These are phyloP conservation scores for Poicephalus meyeri DNA, from an alignment of 2,113 vertebrate genomes.

Conservation along the genomic window DNA sequence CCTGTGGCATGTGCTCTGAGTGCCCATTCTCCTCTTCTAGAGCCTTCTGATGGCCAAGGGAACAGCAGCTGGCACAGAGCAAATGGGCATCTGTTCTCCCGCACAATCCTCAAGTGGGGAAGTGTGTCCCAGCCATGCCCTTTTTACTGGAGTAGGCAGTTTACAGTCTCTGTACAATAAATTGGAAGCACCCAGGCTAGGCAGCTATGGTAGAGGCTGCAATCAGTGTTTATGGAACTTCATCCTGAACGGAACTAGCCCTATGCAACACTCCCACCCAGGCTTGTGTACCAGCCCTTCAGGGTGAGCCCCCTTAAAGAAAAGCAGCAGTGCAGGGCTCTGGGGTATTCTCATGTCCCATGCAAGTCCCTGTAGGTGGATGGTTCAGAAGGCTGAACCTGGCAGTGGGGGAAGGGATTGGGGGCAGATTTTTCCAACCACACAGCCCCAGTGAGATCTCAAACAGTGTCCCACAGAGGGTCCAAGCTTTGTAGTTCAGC, in stretches of 20 bases:
- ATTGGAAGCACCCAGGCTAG: not conserved
- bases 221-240: not conserved
- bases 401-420: not conserved
- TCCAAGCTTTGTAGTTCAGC: not conserved
- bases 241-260: not conserved
- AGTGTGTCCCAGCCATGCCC: not conserved
- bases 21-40: not conserved
- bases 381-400: not conserved
- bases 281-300: fast-evolving
- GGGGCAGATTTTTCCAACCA: not conserved
- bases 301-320: not conserved
- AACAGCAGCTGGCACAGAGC: not conserved
- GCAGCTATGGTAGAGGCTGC: not conserved
- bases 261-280: not conserved
- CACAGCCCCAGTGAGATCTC: not conserved
- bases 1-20: not conserved
- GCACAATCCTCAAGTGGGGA: not conserved
- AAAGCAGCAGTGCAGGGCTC: not conserved
- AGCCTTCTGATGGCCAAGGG: not conserved
- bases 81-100: not conserved
- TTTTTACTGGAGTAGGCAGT: not conserved
- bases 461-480: not conserved
- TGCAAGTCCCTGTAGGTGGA: not conserved
- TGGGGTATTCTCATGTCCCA: not conserved
- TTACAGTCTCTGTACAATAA: not conserved